A percentile compares a stretch with the other conserved stretches of the same genome.
Conservation (phyloP, 2,113 vertebrate genomes). For the Platanista minor region DNA sequence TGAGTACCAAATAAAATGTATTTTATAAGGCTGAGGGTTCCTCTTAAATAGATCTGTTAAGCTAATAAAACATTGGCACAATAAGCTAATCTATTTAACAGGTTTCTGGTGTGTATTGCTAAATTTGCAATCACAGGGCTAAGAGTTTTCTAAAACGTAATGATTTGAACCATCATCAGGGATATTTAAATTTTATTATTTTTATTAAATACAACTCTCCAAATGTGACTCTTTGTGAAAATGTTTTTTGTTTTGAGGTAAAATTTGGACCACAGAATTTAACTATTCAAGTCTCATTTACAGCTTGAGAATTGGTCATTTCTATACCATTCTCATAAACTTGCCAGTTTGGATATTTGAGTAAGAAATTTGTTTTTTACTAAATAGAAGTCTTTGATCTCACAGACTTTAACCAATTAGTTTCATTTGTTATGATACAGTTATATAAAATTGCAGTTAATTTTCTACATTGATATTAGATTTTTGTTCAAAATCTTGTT, state of each 20-base stretch:
- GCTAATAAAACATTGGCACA: constrained; percentile 47
- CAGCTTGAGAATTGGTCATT: not conserved
- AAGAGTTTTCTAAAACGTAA: constrained; percentile 62
- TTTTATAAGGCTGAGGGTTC: constrained; percentile 43
- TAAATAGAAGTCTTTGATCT: not conserved
- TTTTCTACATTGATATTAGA: not conserved
- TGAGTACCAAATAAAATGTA: constrained; percentile 28
- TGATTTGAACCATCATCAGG: constrained; percentile 46
- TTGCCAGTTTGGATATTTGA: not conserved
- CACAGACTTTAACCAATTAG: not conserved
- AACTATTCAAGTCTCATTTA: not conserved
- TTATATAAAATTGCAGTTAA: not conserved
- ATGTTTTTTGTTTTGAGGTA: not conserved
- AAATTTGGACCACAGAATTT: not conserved
- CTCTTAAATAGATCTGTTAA: constrained; percentile 50
- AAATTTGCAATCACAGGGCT: constrained; percentile 39
- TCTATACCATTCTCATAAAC: not conserved
- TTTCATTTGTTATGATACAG: not conserved
- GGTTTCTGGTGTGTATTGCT: constrained; percentile 46
- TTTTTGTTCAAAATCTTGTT: not conserved
- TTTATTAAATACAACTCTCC: constrained; percentile 56
- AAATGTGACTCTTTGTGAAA: constrained; percentile 45
- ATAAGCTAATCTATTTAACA: constrained; percentile 53
- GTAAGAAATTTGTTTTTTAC: not conserved
- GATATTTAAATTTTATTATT: constrained; percentile 56